Percentiles rank a stretch among this genome's conserved stretches.
phyloP scores from a whole-genome alignment of 2,113 vertebrate species.

The Calidris pygmaea region DNA sequence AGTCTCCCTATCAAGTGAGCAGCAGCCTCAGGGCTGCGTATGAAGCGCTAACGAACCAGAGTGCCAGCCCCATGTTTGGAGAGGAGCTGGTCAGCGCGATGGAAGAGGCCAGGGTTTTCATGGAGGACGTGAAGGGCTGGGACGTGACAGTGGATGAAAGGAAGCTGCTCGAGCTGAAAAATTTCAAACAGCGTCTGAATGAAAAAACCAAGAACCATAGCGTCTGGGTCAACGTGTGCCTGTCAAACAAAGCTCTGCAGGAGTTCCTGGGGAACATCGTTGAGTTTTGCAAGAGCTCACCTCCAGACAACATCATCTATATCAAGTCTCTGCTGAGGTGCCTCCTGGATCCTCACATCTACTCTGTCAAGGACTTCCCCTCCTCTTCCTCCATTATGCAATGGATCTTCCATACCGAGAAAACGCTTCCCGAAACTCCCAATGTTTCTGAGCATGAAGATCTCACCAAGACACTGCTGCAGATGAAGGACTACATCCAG shows the following conservation, averaged over 20 bases:
- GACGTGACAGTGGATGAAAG: neutral
- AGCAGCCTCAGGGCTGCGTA: conserved; percentile 12
- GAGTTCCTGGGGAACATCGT: conserved; percentile 43
- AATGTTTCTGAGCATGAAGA: conserved; percentile 8
- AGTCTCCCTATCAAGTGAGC: neutral
- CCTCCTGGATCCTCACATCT: conserved; percentile 58
- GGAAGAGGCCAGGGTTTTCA: conserved; percentile 20
- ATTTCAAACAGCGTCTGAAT: conserved; percentile 35
- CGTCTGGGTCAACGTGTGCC: conserved; percentile 57
- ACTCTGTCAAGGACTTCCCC: conserved; percentile 59
- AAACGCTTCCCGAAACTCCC: fast-evolving
- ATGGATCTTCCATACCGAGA: conserved; percentile 40
- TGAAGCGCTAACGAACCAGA: neutral
- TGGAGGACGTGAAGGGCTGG: conserved; percentile 45
- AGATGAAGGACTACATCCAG: neutral
- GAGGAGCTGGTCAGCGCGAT: neutral
- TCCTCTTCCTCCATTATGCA: conserved; percentile 21
- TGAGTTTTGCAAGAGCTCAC: neutral
- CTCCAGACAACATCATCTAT: neutral
- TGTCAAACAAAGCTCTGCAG: conserved; percentile 52
- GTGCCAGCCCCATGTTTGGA: neutral
- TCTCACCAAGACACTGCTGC: conserved; percentile 23
- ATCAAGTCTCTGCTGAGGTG: conserved; percentile 36
- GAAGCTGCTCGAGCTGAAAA: neutral
- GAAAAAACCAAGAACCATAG: neutral